Evolutionary conservation across 2,888 invertebrate genomes (phyloP), one percentile per base, ranked within the genome.

Genomic region (Dorcus hopei): DNA sequence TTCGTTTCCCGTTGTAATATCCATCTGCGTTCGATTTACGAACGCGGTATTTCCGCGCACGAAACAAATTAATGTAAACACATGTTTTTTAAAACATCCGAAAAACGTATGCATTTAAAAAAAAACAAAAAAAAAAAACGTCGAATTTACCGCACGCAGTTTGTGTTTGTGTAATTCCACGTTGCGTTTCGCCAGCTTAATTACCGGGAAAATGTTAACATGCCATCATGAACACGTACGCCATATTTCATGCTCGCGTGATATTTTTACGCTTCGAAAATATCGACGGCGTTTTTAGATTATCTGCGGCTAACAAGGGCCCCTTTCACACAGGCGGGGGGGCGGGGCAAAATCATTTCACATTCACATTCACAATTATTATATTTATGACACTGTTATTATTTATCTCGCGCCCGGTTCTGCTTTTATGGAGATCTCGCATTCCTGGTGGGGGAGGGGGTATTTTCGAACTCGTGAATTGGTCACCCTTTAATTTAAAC

Each of bases 401-500:
- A 19, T 2, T 19, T 19, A 33, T 33, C 6, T 6, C 26, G 26
- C 26, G 7, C 6, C 26, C 7, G 26, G 4, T 33, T 33, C 26
- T 6, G 26, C 26, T 33, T 33, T 7, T 33, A 7, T 33, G 3
- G 26, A 33, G 26, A 6, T 33, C 3, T 33, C 26, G 3, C 26
- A 3, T 4, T 33, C 3, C 26, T 6, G 26, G 26, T 14, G 14
- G 14, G 14, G 14, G 14, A 14, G 1, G 2, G 2, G 2, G 2
- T 26, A 26, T 26, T 5, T 26, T 26, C 1, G 5, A 26, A 26
- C 26, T 26, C 3, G 26, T 26, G 26, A 26, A 26, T 49, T 57
- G 54, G 48, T 42, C 50, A 57, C 51, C 58, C 54, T 57, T 63
- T 61, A 65, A 65, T 62, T 65, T 65, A 65, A 65, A 63, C 62